A percentile compares a stretch with the other conserved stretches of the same genome.
These are phyloP conservation scores for Tyria jacobaeae DNA, from an alignment of 2,888 invertebrate species.

Conservation along the genomic window DNA sequence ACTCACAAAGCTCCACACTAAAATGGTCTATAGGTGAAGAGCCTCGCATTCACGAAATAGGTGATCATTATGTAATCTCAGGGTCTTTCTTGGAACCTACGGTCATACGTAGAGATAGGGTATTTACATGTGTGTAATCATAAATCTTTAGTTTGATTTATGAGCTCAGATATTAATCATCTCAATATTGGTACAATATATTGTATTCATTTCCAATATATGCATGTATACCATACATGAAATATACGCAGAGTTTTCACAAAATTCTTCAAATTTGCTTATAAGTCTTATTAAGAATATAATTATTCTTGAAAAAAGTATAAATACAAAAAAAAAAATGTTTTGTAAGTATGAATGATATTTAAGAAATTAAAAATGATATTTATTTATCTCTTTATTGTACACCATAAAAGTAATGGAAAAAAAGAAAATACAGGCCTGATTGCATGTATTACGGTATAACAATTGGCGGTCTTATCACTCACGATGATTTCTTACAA, in stretches of 20 bases:
- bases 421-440: no score
- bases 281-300: no score
- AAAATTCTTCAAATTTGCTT: no score
- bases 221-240: background rate
- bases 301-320: no score
- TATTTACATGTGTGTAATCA: conserved; percentile 20
- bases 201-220: background rate
- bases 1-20: conserved; percentile 33
- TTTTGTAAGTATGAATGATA: background rate
- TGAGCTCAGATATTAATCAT: background rate
- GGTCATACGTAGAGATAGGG: conserved; percentile 49
- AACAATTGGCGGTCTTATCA: no score
- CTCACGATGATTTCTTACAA: no score
- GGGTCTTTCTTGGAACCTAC: conserved; percentile 59
- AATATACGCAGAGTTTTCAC: background rate
- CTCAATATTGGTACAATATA: background rate
- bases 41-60: conserved; percentile 70
- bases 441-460: no score
- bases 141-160: conserved; percentile 15
- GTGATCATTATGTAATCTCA: conserved; percentile 81
- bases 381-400: no score
- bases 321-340: no score
- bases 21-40: conserved; percentile 55
- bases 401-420: no score
- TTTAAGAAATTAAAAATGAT: no score